phyloP scores from a whole-genome alignment of 2,113 vertebrate genomes.

The Ictalurus furcatus region DNA sequence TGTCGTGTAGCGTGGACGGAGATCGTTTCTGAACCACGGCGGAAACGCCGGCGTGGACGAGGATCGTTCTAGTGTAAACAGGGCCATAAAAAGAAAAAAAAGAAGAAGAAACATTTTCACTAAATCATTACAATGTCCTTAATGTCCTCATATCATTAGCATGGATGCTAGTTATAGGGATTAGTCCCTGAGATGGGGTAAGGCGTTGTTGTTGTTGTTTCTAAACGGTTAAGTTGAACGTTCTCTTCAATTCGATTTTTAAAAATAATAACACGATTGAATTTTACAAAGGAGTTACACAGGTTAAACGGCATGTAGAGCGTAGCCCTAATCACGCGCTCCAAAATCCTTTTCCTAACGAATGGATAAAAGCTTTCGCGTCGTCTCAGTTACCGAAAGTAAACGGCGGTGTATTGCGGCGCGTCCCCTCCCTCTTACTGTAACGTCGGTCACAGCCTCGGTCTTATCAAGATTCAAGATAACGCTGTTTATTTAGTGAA shows the following conservation, averaged over 20 bases:
- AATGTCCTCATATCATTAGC: neutral
- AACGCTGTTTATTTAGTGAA: slow-evolving; percentile 55
- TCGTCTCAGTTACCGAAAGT: neutral
- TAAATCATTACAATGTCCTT: neutral
- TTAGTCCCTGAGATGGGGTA: too few species aligned
- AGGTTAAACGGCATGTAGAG: neutral
- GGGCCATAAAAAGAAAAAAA: neutral
- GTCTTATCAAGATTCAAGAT: slow-evolving; percentile 63
- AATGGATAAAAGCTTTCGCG: neutral
- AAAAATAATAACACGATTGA: too few species aligned
- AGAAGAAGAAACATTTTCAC: neutral
- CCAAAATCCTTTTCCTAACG: neutral
- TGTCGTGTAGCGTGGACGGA: too few species aligned
- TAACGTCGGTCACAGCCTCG: neutral
- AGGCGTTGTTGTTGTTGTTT: too few species aligned
- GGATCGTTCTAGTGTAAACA: too few species aligned
- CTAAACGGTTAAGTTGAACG: too few species aligned
- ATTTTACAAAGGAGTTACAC: neutral
- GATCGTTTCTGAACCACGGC: too few species aligned
- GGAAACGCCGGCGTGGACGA: too few species aligned
- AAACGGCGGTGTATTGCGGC: neutral
- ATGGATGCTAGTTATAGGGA: neutral
- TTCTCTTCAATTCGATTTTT: too few species aligned
- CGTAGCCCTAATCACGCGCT: neutral
- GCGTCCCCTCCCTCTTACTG: neutral